A percentile compares a stretch with the other conserved stretches of the same genome.
Evolutionary conservation across 2,888 invertebrate genomes (phyloP).

Genomic region (Aspidiotus destructor): DNA sequence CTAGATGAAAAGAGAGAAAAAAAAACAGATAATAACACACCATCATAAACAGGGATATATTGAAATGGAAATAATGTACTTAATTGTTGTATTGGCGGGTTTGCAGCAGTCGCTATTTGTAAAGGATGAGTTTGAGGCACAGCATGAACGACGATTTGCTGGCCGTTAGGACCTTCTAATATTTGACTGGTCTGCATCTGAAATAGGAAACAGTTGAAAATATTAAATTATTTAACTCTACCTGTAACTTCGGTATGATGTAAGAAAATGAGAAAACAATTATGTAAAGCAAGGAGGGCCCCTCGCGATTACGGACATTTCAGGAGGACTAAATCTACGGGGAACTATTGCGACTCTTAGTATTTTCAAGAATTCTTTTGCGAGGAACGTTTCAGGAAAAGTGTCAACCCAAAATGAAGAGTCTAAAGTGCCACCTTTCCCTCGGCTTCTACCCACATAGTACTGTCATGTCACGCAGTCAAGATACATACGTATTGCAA

Average conservation of each 20-base stretch:
- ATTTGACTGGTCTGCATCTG: slow-evolving; percentile 49
- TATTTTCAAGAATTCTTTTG: too few relatives aligned
- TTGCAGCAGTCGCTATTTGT: slow-evolving; percentile 55
- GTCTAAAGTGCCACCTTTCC: too few relatives aligned
- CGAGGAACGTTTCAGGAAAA: too few relatives aligned
- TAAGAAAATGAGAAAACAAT: slow-evolving; percentile 34
- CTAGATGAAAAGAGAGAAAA: slow-evolving; percentile 44
- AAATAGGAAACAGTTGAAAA: too few relatives aligned
- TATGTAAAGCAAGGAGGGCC: neutral
- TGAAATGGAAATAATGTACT: slow-evolving; percentile 4
- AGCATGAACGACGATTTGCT: slow-evolving; percentile 61
- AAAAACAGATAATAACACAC: neutral
- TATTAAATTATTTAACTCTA: too few relatives aligned
- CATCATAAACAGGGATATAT: neutral
- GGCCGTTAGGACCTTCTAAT: slow-evolving; percentile 57
- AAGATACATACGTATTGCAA: too few relatives aligned
- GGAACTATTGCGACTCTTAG: too few relatives aligned
- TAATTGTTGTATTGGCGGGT: slow-evolving; percentile 57
- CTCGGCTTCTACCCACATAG: too few relatives aligned
- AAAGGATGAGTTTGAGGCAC: slow-evolving; percentile 54
- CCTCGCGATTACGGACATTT: neutral
- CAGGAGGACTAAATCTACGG: too few relatives aligned
- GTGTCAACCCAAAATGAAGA: too few relatives aligned
- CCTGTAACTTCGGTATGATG: too few relatives aligned
- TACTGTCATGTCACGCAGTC: too few relatives aligned